Evolutionary conservation across 2,113 vertebrate species (phyloP).

Genomic region (Thymallus thymallus): DNA sequence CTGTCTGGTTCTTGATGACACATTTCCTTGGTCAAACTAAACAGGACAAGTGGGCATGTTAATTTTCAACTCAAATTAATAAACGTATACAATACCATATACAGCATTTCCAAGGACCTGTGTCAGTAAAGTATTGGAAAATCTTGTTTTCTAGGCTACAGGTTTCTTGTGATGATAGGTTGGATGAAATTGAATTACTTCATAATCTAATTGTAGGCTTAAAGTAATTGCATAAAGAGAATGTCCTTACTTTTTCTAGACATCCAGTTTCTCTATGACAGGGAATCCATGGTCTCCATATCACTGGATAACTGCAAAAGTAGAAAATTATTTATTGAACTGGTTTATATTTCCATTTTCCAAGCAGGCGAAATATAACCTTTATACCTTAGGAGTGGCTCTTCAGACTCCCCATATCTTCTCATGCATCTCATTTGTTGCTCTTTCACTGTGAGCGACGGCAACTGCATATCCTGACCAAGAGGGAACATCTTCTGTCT

Average conservation of each 20-base stretch:
- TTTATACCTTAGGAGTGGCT: background rate
- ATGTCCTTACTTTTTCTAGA: conserved; percentile 30
- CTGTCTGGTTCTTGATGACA: background rate
- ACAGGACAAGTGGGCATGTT: conserved; percentile 1
- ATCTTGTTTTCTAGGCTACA: background rate
- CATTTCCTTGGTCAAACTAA: conserved; percentile 9
- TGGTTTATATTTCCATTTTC: background rate
- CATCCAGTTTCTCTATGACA: conserved; percentile 18
- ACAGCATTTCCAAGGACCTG: background rate
- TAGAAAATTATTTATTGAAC: background rate
- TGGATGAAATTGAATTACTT: background rate
- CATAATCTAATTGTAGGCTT: background rate
- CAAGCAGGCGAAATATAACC: background rate
- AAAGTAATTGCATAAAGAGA: background rate
- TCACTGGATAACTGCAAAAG: conserved; percentile 27
- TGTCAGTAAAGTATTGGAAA: background rate
- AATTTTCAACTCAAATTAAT: background rate
- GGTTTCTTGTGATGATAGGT: background rate
- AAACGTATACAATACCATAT: background rate
- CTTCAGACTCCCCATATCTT: background rate
- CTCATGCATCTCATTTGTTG: background rate
- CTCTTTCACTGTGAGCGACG: background rate
- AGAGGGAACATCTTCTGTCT: conserved; percentile 19
- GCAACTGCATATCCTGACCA: background rate
- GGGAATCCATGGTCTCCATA: conserved; percentile 54